Evolutionary conservation across 92 coral and sea anemone species (phyloP).

Genomic region (Siderastrea siderea): DNA sequence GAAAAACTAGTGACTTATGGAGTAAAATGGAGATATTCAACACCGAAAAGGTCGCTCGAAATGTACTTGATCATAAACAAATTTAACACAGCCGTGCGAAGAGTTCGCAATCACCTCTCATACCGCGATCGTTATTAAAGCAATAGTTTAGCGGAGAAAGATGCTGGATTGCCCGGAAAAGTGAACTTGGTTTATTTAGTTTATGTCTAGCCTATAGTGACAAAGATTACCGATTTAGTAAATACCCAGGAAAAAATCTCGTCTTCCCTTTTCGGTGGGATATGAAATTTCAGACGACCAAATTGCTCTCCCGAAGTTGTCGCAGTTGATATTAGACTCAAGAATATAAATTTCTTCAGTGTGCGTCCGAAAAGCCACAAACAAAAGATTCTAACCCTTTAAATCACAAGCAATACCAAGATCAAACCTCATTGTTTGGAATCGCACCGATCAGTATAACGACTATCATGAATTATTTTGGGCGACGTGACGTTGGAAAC

Average conservation of each 20-base stretch:
- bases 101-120: background rate
- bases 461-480: conserved; percentile 36
- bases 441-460: conserved; percentile 27
- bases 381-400: conserved; percentile 35
- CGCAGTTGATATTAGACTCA: conserved; percentile 43
- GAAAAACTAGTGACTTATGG: background rate
- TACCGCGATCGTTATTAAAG: conserved; percentile 14
- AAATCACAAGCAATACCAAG: conserved; percentile 42
- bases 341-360: conserved; percentile 27
- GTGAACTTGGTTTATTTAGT: background rate
- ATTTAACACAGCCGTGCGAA: conserved; percentile 21
- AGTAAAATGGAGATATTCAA: background rate
- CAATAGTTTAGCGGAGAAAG: background rate
- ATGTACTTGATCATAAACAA: conserved; percentile 36
- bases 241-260: conserved; percentile 10
- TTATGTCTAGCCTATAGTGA: background rate
- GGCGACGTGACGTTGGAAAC: conserved; percentile 39
- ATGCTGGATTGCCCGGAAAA: background rate
- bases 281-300: conserved; percentile 47
- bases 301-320: conserved; percentile 2
- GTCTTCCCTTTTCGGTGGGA: conserved; percentile 25
- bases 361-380: conserved; percentile 38
- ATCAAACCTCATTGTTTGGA: conserved; percentile 12
- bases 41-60: conserved; percentile 12
- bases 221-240: conserved; percentile 15